phyloP scores from a whole-genome alignment of 2,113 vertebrate species.

The Gallinago jamesoni region DNA sequence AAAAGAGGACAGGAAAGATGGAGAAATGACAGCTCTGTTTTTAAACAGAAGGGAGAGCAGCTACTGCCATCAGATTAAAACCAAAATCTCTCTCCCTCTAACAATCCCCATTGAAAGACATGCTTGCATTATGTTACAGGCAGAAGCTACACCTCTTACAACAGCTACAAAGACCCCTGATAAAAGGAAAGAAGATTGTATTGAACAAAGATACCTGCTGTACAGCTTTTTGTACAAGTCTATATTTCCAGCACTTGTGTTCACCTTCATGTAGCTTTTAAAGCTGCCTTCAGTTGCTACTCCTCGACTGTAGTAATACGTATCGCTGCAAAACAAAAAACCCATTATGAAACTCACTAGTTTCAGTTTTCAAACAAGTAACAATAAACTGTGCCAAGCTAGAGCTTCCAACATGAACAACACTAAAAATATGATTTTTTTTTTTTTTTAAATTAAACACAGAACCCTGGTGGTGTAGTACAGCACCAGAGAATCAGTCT shows the following conservation, averaged over 20 bases:
- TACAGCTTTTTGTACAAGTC: conserved; percentile 76
- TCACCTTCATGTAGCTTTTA: conserved; percentile 73
- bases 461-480: not conserved
- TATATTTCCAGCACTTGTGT: conserved; percentile 40
- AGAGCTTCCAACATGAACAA: not conserved
- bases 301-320: conserved; percentile 41
- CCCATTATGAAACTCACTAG: not conserved
- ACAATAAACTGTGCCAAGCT: not conserved
- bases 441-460: not conserved
- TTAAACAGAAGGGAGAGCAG: not conserved
- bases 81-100: not conserved
- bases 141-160: not conserved
- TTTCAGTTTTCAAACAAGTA: not conserved
- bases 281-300: not conserved
- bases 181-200: not conserved
- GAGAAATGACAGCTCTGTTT: not conserved
- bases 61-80: not conserved
- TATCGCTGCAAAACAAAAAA: conserved; percentile 55
- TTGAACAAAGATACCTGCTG: conserved; percentile 57
- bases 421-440: not conserved
- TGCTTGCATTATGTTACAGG: not conserved
- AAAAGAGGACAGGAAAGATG: not conserved
- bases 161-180: not conserved
- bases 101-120: not conserved
- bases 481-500: not conserved